A percentile compares a stretch with the other conserved stretches of the same genome.
Conservation (phyloP, 2,113 vertebrate species). For the Ammodytes marinus region DNA sequence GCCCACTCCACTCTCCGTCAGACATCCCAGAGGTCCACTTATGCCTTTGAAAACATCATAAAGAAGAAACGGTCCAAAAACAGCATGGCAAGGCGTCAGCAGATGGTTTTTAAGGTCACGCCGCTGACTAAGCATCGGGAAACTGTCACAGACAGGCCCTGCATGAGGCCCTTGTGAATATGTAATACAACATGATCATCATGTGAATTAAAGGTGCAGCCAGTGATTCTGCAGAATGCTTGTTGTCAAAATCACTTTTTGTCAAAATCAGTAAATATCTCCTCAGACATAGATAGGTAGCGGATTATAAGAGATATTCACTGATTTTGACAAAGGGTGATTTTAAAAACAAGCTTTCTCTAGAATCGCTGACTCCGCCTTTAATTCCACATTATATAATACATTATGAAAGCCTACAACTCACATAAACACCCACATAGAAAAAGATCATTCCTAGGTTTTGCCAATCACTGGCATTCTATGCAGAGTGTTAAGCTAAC, state of each 20-base stretch:
- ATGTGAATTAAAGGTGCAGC: background rate
- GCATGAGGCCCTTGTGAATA: slow-evolving; percentile 7
- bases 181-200: background rate
- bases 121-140: slow-evolving; percentile 48
- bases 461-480: slow-evolving; percentile 30
- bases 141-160: slow-evolving; percentile 18
- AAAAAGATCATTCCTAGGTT: background rate
- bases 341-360: no score
- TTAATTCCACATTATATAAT: background rate
- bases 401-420: background rate
- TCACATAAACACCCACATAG: slow-evolving; percentile 1
- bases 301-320: no score
- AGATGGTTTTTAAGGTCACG: slow-evolving; percentile 61
- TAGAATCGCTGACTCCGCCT: no score
- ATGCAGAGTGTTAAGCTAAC: slow-evolving; percentile 24
- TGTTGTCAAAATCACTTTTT: no score
- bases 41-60: slow-evolving; percentile 65
- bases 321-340: no score
- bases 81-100: slow-evolving; percentile 29
- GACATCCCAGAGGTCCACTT: slow-evolving; percentile 60
- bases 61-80: slow-evolving; percentile 31
- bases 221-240: no score
- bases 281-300: no score
- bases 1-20: slow-evolving; percentile 24
- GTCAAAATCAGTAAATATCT: no score